phyloP scores from a whole-genome alignment of 1,140 invertebrate genomes.

The Drosophila mayri region DNA sequence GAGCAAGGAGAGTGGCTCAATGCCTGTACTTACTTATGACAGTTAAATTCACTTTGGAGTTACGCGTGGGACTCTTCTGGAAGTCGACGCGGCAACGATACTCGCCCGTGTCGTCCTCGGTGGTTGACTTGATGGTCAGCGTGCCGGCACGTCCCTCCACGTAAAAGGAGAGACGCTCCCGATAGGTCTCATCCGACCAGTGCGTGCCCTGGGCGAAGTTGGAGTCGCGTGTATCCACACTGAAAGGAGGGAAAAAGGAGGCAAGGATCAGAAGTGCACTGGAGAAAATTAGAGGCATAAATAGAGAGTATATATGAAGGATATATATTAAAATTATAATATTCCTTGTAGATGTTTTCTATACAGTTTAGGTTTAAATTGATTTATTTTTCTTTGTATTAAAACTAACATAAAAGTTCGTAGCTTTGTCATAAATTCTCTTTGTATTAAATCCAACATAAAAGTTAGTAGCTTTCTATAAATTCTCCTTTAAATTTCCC shows the following conservation, averaged over 20 bases:
- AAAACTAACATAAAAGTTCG: too few relatives aligned
- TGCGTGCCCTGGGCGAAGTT: conserved; percentile 88
- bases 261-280: conserved; percentile 16
- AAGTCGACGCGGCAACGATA: conserved; percentile 96
- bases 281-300: not conserved
- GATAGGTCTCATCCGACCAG: conserved; percentile 89
- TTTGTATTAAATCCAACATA: too few relatives aligned
- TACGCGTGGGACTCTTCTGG: conserved; percentile 93
- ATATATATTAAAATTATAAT: not conserved
- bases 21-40: conserved; percentile 92
- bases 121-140: conserved; percentile 88
- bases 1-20: conserved; percentile 18
- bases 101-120: conserved; percentile 90
- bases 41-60: conserved; percentile 94
- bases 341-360: too few relatives aligned
- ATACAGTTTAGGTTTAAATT: not conserved
- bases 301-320: not conserved
- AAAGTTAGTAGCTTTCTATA: too few relatives aligned
- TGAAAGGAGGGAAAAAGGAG: conserved; percentile 85
- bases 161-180: conserved; percentile 88
- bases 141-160: conserved; percentile 88
- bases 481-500: not conserved
- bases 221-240: conserved; percentile 89
- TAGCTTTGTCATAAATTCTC: too few relatives aligned
- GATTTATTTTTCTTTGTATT: not conserved